Percentiles rank a stretch among this genome's conserved stretches.
These are phyloP conservation scores for Sitta europaea DNA, from an alignment of 2,113 vertebrate genomes.

Conservation along the genomic window DNA sequence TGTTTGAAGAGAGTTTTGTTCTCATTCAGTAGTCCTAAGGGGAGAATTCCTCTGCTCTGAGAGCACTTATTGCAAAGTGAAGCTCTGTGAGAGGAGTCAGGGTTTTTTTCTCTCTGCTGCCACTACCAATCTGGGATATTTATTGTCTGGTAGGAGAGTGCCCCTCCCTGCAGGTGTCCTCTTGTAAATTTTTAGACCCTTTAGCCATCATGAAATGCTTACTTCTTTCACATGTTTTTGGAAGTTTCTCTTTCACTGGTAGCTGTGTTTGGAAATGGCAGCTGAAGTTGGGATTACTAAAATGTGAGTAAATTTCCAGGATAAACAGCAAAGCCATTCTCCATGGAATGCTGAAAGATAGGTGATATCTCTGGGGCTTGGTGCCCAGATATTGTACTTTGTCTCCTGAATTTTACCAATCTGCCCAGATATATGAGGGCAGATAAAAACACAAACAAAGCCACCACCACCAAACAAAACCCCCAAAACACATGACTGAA, in stretches of 20 bases:
- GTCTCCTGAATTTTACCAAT: not conserved
- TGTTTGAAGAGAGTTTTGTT: not conserved
- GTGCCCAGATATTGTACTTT: not conserved
- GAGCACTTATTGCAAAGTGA: not conserved
- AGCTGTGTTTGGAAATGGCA: not conserved
- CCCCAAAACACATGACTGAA: not conserved
- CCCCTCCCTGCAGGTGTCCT: not conserved
- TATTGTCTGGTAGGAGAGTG: not conserved
- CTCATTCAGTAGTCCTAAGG: not conserved
- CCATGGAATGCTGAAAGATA: not conserved
- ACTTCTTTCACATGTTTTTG: not conserved
- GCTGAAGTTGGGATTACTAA: not conserved
- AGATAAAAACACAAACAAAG: not conserved
- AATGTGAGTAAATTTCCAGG: not conserved
- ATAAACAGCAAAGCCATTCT: not conserved
- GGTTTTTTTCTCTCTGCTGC: not conserved
- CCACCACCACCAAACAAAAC: not conserved
- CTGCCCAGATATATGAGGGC: not conserved
- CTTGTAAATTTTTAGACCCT: not conserved
- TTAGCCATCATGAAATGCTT: not conserved
- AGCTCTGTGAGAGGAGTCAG: not conserved
- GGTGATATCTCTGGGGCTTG: rapidly evolving
- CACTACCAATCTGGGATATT: not conserved
- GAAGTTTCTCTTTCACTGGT: not conserved
- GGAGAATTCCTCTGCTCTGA: not conserved